Evolutionary conservation across 2,113 vertebrate species (phyloP), one percentile per base, ranked within the genome.

Genomic region (Sarotherodon lohbergeri): DNA sequence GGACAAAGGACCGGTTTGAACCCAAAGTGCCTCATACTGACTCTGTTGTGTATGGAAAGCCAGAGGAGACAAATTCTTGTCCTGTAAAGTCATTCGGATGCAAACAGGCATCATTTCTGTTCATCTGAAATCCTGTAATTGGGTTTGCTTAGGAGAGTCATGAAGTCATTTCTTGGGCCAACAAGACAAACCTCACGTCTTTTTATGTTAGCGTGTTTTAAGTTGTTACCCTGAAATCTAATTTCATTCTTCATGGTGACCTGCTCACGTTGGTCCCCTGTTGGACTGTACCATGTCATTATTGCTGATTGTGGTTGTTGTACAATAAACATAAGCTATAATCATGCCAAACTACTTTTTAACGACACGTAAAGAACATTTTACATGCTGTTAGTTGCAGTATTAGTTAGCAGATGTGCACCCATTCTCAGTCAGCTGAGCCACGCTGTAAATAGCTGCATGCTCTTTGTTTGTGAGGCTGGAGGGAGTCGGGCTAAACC

Each of bases 391-490:
- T 29, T 19, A 50, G 43, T 4, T 50, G 71, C 43, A 1, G 29
- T 32, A 50, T 76, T 46, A 32, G 39, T 43, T 24, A 43, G 66
- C n/a, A 71, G 66, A 27, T 3, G 27, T 32, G 46, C 16, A 2
- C 71, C 27, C 9, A 0, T 13, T 29, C 27, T n/a, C 27, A 8
- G 16, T 32, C 71, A 32, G 24, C 27, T 11, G 3, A 13, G 9
- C 14, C 68, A 48, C 22, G 7, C 57, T 90, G 89, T 92, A 92
- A 85, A 92, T 89, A 87, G 16, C 4, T 34, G 34, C 16, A 27
- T 13, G 6, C 9, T 46, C 17, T 41, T 41, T 68, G 10, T 48
- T 81, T n/a, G 16, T 19, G 61, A n/a, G 52, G 56, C 46, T 76
- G 73, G 43, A 50, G 7, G 43, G 14, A 71, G 66, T 71, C n/a